Conservation (phyloP, 1,140 invertebrate genomes). For the Maniola jurtina region DNA sequence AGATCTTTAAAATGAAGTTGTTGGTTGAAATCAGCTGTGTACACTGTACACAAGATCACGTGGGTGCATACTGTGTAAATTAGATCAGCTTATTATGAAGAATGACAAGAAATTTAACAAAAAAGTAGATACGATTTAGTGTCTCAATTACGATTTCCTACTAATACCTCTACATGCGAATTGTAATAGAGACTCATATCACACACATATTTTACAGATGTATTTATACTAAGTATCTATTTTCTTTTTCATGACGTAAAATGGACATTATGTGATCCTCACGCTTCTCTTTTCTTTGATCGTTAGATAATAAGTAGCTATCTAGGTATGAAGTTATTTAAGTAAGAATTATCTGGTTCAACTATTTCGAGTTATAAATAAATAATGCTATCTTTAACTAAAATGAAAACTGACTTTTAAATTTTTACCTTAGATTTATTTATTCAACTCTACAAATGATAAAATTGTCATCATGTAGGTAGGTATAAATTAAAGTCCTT, state of each 20-base stretch:
- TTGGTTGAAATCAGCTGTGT: constrained; percentile 20
- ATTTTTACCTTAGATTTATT: not conserved
- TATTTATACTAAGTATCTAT: not conserved
- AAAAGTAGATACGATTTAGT: constrained; percentile 18
- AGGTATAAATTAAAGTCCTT: not conserved
- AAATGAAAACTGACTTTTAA: not conserved
- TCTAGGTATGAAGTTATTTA: too few species aligned
- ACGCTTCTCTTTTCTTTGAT: not conserved
- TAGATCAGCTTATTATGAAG: constrained; percentile 27
- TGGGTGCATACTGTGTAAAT: constrained; percentile 29
- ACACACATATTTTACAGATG: too few species aligned
- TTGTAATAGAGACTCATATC: too few species aligned
- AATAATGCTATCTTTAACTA: too few species aligned
- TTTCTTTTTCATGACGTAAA: constrained; percentile 1
- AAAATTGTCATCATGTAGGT: not conserved
- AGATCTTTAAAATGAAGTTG: not conserved
- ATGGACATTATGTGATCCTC: not conserved
- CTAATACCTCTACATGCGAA: constrained; percentile 24
- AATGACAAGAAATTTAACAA: constrained; percentile 27
- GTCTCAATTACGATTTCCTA: constrained; percentile 12
- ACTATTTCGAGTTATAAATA: too few species aligned
- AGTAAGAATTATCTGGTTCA: too few species aligned
- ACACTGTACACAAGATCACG: constrained; percentile 24
- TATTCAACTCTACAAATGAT: not conserved
- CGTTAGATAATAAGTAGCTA: too few species aligned